A percentile compares a stretch with the other conserved stretches of the same genome.
Evolutionary conservation across 2,888 invertebrate genomes (phyloP).

Genomic region (Trissolcus brochymenae): DNA sequence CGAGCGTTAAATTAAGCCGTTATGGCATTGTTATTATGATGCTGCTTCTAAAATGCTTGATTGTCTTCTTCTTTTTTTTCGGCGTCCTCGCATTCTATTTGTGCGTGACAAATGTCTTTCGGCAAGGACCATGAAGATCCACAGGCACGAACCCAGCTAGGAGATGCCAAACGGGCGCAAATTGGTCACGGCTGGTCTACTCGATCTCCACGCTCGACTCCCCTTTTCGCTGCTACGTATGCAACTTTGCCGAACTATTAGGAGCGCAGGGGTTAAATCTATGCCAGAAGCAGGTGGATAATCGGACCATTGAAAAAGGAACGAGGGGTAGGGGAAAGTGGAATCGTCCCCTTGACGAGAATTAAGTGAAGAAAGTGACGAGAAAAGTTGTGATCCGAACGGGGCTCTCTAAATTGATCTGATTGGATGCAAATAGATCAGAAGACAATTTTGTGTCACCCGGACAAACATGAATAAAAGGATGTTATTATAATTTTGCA

Average conservation of each 20-base stretch:
- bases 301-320: slow-evolving; percentile 62
- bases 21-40: slow-evolving; percentile 38
- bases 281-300: slow-evolving; percentile 61
- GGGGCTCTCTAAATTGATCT: background rate
- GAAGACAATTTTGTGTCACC: background rate
- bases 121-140: slow-evolving; percentile 52
- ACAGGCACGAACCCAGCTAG: slow-evolving; percentile 30
- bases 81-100: slow-evolving; percentile 47
- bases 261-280: slow-evolving; percentile 65
- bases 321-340: slow-evolving; percentile 40
- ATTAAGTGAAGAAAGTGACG: slow-evolving; percentile 38
- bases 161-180: slow-evolving; percentile 70
- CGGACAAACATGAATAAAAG: background rate
- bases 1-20: slow-evolving; percentile 46
- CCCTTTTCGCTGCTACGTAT: slow-evolving; percentile 60
- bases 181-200: slow-evolving; percentile 75
- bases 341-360: slow-evolving; percentile 20
- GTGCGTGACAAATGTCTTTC: slow-evolving; percentile 57
- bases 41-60: slow-evolving; percentile 29
- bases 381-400: slow-evolving; percentile 17
- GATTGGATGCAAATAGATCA: background rate
- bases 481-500: background rate
- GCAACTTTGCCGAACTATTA: slow-evolving; percentile 72
- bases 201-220: slow-evolving; percentile 63
- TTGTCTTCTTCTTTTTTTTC: slow-evolving; percentile 49